These are phyloP conservation scores for Merluccius polli DNA, from an alignment of 2,797 vertebrate species.

Conservation along the genomic window DNA sequence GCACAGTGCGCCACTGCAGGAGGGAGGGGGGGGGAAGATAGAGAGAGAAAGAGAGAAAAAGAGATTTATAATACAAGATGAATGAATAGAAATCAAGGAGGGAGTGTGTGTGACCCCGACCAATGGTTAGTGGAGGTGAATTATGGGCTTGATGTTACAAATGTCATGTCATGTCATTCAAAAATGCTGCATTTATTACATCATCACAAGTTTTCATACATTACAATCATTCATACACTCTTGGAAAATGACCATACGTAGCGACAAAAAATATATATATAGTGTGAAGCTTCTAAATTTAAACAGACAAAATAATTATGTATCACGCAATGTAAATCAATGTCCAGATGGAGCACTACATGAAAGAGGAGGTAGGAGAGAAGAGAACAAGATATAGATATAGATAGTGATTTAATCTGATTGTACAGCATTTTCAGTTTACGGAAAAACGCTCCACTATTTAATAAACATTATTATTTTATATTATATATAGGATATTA, in stretches of 20 bases:
- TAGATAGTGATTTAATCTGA: neutral
- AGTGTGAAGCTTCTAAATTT: neutral
- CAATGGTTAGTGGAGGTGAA: neutral
- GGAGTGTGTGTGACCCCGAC: neutral
- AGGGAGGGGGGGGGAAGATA: slow-evolving; percentile 4
- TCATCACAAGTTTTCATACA: neutral
- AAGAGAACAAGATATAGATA: neutral
- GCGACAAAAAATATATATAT: neutral
- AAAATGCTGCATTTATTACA: neutral
- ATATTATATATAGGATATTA: too few relatives aligned
- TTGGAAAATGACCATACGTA: neutral
- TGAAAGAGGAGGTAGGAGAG: slow-evolving; percentile 2
- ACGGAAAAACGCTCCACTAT: too few relatives aligned
- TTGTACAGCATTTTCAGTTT: too few relatives aligned
- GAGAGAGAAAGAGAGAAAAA: slow-evolving; percentile 13
- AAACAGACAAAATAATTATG: slow-evolving; percentile 24
- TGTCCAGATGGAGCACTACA: slow-evolving; percentile 29
- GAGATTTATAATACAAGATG: slow-evolving; percentile 4
- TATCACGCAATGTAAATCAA: slow-evolving; percentile 39
- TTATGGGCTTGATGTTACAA: neutral
- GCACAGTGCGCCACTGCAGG: slow-evolving; percentile 77
- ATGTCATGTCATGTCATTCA: neutral
- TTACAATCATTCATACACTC: neutral
- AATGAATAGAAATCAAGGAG: neutral
- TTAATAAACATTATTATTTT: too few relatives aligned